phyloP scores from a whole-genome alignment of 2,113 vertebrate species.

The Calyptommatus sinebrachiatus region DNA sequence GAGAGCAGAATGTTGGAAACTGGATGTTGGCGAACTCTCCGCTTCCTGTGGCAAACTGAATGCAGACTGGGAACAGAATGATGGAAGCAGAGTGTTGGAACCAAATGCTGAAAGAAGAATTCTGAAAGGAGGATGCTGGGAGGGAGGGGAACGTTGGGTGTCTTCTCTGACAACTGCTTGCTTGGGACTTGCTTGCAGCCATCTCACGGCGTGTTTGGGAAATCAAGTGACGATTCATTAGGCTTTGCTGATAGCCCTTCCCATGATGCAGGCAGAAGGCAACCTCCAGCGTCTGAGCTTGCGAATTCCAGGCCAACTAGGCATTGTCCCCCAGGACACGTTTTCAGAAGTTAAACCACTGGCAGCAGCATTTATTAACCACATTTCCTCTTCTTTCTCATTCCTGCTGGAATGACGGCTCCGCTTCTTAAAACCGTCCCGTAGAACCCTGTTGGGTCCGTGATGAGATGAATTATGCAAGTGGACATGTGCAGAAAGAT shows the following conservation, averaged over 20 bases:
- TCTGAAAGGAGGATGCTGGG: neutral
- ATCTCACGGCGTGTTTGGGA: neutral
- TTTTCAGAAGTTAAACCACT: neutral
- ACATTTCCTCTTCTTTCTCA: neutral
- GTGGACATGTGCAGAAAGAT: neutral
- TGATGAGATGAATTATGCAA: neutral
- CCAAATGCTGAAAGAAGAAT: too few relatives aligned
- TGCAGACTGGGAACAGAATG: too few relatives aligned
- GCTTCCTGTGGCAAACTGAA: too few relatives aligned
- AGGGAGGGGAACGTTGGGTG: neutral
- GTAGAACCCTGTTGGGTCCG: neutral
- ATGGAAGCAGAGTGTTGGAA: neutral
- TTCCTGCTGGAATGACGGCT: neutral
- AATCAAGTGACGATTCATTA: neutral
- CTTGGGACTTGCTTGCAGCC: neutral
- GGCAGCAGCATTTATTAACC: neutral
- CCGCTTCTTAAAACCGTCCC: neutral
- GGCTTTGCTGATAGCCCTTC: neutral
- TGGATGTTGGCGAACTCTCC: too few relatives aligned
- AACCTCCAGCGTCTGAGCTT: too few relatives aligned
- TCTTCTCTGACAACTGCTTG: neutral
- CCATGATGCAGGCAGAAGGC: too few relatives aligned
- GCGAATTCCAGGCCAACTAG: too few relatives aligned
- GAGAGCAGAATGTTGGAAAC: neutral
- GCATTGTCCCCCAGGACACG: neutral